Percentiles rank a stretch among this genome's conserved stretches.
Conservation (phyloP, 2,113 vertebrate species). For the Podocnemis expansa region DNA sequence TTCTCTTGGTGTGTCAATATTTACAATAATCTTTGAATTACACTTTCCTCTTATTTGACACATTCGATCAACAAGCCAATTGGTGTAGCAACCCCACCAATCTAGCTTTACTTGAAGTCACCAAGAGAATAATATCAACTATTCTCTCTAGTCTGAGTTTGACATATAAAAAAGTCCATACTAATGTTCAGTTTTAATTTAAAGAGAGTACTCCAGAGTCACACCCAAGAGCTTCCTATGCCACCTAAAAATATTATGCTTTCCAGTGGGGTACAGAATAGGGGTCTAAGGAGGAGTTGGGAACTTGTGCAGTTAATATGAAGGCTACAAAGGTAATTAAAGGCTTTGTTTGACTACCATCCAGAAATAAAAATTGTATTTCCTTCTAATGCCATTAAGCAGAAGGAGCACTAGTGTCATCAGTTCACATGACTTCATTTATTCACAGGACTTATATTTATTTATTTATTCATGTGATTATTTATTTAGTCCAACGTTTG, state of each 20-base stretch:
- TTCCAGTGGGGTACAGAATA: not conserved
- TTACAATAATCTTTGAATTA: slow-evolving; percentile 26
- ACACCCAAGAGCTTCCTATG: not conserved
- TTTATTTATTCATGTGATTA: too few relatives aligned
- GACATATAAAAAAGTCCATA: not conserved
- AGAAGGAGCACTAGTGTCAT: not conserved
- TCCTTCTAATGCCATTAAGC: not conserved
- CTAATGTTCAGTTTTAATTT: slow-evolving; percentile 15
- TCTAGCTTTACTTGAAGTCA: not conserved
- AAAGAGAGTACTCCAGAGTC: slow-evolving; percentile 19
- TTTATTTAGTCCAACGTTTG: not conserved
- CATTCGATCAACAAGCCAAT: slow-evolving; percentile 43
- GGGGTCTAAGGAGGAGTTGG: not conserved
- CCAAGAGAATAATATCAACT: slow-evolving; percentile 8
- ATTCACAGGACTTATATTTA: too few relatives aligned
- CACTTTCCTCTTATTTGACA: not conserved
- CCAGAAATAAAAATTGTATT: not conserved
- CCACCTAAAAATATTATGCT: not conserved
- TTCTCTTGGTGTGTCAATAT: not conserved
- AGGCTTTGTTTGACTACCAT: not conserved
- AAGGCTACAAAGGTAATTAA: not conserved
- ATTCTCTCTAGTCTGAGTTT: slow-evolving; percentile 5
- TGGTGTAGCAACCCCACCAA: slow-evolving; percentile 60
- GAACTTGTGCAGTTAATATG: not conserved
- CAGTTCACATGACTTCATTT: not conserved